Evolutionary conservation across 2,113 vertebrate genomes (phyloP), one percentile per base, ranked within the genome.

Genomic region (Sterrhoptilus dennistouni): DNA sequence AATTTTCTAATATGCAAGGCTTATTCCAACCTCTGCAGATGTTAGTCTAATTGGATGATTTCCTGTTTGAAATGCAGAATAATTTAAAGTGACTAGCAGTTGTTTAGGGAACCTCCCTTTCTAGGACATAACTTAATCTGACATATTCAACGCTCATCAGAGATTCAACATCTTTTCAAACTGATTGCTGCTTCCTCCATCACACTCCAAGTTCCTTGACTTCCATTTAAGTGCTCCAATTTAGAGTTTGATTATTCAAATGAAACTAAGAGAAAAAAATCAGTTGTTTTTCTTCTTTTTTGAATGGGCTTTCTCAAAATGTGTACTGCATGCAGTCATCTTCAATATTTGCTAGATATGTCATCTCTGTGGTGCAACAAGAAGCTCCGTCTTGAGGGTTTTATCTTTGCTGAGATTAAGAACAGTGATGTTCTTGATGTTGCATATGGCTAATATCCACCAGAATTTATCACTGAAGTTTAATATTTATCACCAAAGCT

Each of bases 31-130:
- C 89, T 95, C 74, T 97, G 89, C 94, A 97, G 91, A 65, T 96
- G 91, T 95, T 97, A 83, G 94, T 93, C 82, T 97, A 96, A 97
- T 97, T 97, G 91, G 90, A 94, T 97, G 95, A 93, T 97, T 97
- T 98, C 94, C 89, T 97, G 94, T 98, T 97, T 94, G 88, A 97
- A 98, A 96, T 96, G 78, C 83, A 96, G 87, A 96, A 87, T 87
- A 96, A 98, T 97, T 97, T 96, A 96, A 97, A 96, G 96, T 92
- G 94, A 97, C 94, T 93, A 95, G 70, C 70, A 89, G 82, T 97
- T 95, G 63, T 97, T 97, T 91, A 91, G 87, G 96, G 95, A 97
- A 94, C 90, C 95, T 97, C 87, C 97, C 93, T 95, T 90, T 97
- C 93, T 96, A 95, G 76, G 59, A 64, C 84, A 97, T 88, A 97